phyloP scores from a whole-genome alignment of 30 jellyfish, hydroid and myxozoan genomes.

The Chrysaora quinquecirrha region DNA sequence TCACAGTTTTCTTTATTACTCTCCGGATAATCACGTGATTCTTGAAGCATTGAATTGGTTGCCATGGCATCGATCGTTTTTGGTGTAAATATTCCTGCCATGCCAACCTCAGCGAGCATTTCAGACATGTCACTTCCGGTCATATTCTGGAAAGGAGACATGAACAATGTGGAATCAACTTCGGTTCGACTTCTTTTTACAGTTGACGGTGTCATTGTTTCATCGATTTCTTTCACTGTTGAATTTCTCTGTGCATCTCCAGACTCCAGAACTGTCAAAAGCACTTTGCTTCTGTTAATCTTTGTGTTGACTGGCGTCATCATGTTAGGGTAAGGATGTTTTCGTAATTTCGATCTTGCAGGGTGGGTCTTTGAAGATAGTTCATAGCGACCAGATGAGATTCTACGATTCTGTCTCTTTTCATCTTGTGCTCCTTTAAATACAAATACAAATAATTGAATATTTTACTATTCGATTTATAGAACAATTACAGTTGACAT shows the following conservation, averaged over 20 bases:
- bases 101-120: conserved; percentile 83
- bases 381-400: conserved; percentile 55
- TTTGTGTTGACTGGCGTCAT: conserved; percentile 33
- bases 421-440: conserved; percentile 32
- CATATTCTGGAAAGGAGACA: conserved; percentile 82
- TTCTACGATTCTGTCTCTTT: conserved; percentile 23
- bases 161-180: conserved; percentile 58
- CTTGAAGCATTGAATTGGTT: not conserved
- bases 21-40: not conserved
- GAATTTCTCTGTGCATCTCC: conserved; percentile 38
- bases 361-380: conserved; percentile 24
- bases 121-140: conserved; percentile 71
- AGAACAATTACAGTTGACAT: too few species aligned
- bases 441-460: not conserved
- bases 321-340: conserved; percentile 40
- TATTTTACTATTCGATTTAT: too few species aligned
- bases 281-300: conserved; percentile 11
- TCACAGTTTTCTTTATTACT: not conserved
- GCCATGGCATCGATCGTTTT: conserved; percentile 23
- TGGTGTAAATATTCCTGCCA: conserved; percentile 58
- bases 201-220: conserved; percentile 21
- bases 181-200: conserved; percentile 18
- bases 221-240: conserved; percentile 1
- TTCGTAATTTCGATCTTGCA: conserved; percentile 9
- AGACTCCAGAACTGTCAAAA: conserved; percentile 65